Percentiles rank a stretch among this genome's conserved stretches.
Conservation (phyloP, 2,113 vertebrate genomes). For the Cyprinodon tularosa region DNA sequence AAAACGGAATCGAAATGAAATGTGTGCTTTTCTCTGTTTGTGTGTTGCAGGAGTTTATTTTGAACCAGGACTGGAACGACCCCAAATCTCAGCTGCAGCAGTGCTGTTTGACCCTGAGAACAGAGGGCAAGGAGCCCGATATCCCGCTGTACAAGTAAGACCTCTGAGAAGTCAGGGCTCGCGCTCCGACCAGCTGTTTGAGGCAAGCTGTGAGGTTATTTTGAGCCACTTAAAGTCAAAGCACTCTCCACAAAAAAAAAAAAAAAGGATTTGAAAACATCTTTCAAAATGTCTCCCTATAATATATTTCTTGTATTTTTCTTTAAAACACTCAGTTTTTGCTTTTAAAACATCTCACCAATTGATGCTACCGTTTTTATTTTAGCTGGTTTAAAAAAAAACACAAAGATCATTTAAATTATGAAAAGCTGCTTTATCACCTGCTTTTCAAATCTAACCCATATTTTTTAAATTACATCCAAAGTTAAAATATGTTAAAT, state of each 20-base stretch:
- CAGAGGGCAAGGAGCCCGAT: conserved; percentile 97
- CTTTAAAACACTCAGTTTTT: no score
- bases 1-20: background rate
- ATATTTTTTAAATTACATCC: background rate
- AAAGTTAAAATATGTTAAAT: background rate
- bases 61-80: conserved; percentile 99
- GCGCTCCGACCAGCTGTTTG: background rate
- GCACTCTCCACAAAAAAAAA: background rate
- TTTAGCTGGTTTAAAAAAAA: background rate
- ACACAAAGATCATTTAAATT: no score
- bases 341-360: background rate
- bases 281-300: background rate
- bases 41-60: conserved; percentile 91
- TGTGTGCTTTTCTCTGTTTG: conserved; percentile 13
- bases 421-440: no score
- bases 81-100: conserved; percentile 99
- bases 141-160: conserved; percentile 98
- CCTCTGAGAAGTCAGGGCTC: background rate
- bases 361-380: background rate
- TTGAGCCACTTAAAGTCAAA: background rate
- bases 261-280: background rate
- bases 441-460: no score
- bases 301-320: background rate
- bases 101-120: conserved; percentile 95
- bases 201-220: background rate